phyloP scores from a whole-genome alignment of 1,140 invertebrate genomes.

The Listronotus bonariensis region DNA sequence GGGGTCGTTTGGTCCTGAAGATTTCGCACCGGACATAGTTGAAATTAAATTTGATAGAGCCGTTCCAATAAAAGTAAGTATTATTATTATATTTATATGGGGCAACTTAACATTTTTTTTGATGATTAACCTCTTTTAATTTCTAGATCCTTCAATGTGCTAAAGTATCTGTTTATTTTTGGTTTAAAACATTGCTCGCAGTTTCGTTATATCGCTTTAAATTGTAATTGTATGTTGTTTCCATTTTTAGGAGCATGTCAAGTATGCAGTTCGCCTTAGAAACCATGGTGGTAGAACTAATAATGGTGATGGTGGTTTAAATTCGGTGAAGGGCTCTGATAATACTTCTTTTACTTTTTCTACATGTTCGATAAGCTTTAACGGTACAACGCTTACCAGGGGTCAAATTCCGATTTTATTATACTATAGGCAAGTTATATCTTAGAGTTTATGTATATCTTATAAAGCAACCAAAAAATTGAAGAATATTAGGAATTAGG shows the following conservation, averaged over 20 bases:
- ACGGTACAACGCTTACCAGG: slow-evolving; percentile 90
- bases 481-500: no score
- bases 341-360: slow-evolving; percentile 91
- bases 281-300: slow-evolving; percentile 91
- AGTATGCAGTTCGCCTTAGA: slow-evolving; percentile 86
- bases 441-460: no score
- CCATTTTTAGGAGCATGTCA: slow-evolving; percentile 71
- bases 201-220: slow-evolving; percentile 30
- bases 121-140: no score
- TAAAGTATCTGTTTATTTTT: no score
- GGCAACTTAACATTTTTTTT: no score
- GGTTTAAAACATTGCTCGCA: no score
- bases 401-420: slow-evolving; percentile 95
- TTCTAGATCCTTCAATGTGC: no score
- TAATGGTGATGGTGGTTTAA: slow-evolving; percentile 90
- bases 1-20: slow-evolving; percentile 76
- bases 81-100: neutral
- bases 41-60: slow-evolving; percentile 92
- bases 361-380: slow-evolving; percentile 90
- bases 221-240: neutral
- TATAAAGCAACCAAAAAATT: no score
- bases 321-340: slow-evolving; percentile 87
- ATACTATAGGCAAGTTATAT: slow-evolving; percentile 71
- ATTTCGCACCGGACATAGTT: slow-evolving; percentile 76
- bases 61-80: slow-evolving; percentile 77